These are phyloP conservation scores for Lanistes nyassanus DNA, from an alignment of 1,140 invertebrate species.

Conservation along the genomic window DNA sequence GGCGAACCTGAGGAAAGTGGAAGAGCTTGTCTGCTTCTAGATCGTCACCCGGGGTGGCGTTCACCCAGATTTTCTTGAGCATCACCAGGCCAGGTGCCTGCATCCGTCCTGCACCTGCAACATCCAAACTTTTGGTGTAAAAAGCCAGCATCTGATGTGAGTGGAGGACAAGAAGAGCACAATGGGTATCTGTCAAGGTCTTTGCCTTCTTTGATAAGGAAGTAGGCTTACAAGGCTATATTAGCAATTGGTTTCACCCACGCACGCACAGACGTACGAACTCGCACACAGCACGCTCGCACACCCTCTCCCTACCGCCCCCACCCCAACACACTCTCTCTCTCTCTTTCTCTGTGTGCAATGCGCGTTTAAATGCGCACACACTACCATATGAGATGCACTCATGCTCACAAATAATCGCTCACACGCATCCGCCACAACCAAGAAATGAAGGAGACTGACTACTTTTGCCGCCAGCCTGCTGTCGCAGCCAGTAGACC, in stretches of 20 bases:
- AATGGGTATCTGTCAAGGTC: too few species aligned
- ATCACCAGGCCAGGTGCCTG: slow-evolving; percentile 47
- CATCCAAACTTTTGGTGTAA: too few species aligned
- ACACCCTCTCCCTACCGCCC: neutral
- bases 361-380: too few species aligned
- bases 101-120: too few species aligned
- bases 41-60: slow-evolving; percentile 45
- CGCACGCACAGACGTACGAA: neutral
- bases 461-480: slow-evolving; percentile 27
- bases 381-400: too few species aligned
- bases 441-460: slow-evolving; percentile 16
- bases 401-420: neutral
- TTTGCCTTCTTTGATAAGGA: too few species aligned
- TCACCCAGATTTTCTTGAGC: slow-evolving; percentile 61
- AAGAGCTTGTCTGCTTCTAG: slow-evolving; percentile 51
- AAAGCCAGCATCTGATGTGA: neutral
- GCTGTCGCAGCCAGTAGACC: slow-evolving; percentile 37
- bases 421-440: neutral
- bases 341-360: too few species aligned
- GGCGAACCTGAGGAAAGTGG: slow-evolving; percentile 59
- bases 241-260: neutral
- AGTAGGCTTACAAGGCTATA: too few species aligned
- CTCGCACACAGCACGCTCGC: neutral
- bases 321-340: neutral
- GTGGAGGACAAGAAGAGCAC: neutral